Evolutionary conservation across 35 echinoderm and acorn worm species (phyloP).

Genomic region (Anneissia japonica): DNA sequence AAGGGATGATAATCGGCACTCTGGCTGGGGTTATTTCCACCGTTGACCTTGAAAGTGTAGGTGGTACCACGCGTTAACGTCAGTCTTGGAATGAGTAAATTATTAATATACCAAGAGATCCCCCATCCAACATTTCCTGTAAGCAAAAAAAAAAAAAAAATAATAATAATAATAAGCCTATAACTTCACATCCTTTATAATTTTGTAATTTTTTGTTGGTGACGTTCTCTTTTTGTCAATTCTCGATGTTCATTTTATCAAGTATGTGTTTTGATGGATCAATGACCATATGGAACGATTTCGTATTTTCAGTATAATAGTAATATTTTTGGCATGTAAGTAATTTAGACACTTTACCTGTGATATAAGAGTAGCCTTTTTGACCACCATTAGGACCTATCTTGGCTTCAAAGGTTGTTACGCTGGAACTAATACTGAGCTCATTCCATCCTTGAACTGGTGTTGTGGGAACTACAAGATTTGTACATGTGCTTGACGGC

Average conservation of each 20-base stretch:
- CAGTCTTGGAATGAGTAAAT: conserved; percentile 42
- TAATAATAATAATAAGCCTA: background rate
- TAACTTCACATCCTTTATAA: background rate
- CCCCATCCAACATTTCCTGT: conserved; percentile 56
- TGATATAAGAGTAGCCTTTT: conserved; percentile 63
- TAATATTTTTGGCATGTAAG: no score
- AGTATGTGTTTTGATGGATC: background rate
- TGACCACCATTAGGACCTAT: conserved; percentile 58
- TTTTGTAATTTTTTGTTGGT: background rate
- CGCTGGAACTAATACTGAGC: background rate
- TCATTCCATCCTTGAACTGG: conserved; percentile 36
- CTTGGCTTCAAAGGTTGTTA: conserved; percentile 23
- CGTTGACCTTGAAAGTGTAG: conserved; percentile 57
- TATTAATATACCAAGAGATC: conserved; percentile 72
- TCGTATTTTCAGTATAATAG: background rate
- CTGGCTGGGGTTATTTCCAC: conserved; percentile 24
- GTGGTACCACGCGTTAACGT: conserved; percentile 35
- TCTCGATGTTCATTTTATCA: background rate
- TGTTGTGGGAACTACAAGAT: background rate
- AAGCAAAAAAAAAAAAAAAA: background rate
- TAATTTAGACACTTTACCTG: conserved; percentile 26
- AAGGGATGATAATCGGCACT: conserved; percentile 64
- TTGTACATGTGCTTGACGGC: background rate
- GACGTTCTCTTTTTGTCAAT: background rate
- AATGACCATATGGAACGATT: background rate